Base-by-base conservation (phyloP, 2,888 invertebrate genomes). In the Ptychoptera albimana region DNA sequence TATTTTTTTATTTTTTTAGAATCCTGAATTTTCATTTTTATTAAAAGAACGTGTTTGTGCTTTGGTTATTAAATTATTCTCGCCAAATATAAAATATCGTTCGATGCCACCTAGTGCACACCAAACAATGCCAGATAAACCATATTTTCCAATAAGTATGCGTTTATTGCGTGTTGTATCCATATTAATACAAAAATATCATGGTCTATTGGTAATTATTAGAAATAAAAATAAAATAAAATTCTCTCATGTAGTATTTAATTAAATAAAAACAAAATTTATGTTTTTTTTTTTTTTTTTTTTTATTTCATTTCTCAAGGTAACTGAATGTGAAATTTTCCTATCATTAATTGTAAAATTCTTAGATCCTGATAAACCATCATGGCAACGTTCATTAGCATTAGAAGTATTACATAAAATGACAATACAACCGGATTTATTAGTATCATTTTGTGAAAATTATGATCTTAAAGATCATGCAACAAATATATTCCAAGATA, bases 291-390 rank as follows among this genome's bases (percentile, higher is more conserved):
- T n/a, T n/a, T n/a, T n/a, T n/a, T n/a, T n/a, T n/a, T n/a, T n/a
- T 37, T 41, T 49, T 42, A 50, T 48, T 52, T 49, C 49, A 55
- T 52, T 57, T 60, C 9, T 59, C 23, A 23, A 86, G 88, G 80
- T 89, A 30, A 97, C 97, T 1, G 96, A 98, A 66, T 96, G 96
- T 65, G 98, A 98, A 69, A 97, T 98, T 59, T 97, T 98, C 67
- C 71, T 98, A 37, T 94, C 96, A 0, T 70, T 97, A 42, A 85
- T 98, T 43, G 88, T 97, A 34, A 96, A 97, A 66, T 97, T 98
- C 67, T 69, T 97, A 62, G 97, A 97, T 62, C 86, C 89, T 0
- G 97, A 97, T 60, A 93, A 94, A 65, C 92, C 93, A 2, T 74
- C 83, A 50, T 98, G 98, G 97, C 96, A 97, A 63, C 71, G 96